Evolutionary conservation across 2,888 invertebrate species (phyloP).

Genomic region (Anaspis maculata): DNA sequence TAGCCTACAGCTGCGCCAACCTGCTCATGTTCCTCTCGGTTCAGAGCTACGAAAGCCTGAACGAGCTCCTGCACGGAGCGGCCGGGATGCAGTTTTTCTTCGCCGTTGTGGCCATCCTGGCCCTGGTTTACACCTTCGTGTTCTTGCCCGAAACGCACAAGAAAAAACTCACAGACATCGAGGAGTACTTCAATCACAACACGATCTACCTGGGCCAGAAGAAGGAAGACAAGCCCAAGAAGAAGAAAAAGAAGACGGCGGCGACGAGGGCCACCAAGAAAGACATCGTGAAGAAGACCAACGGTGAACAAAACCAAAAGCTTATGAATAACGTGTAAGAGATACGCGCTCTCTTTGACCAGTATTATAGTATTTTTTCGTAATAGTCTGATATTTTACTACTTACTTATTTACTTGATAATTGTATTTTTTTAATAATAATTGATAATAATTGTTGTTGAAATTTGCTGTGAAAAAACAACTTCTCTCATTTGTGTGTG

Average conservation of each 20-base stretch:
- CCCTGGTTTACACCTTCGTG: constrained; percentile 40
- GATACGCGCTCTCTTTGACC: too few species aligned
- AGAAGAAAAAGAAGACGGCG: background rate
- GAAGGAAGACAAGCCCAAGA: constrained; percentile 6
- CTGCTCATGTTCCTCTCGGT: constrained; percentile 51
- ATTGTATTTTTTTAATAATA: too few species aligned
- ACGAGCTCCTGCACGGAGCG: constrained; percentile 38
- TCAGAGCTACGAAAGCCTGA: constrained; percentile 43
- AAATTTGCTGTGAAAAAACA: too few species aligned
- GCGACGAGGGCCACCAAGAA: too few species aligned
- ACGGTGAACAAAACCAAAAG: too few species aligned
- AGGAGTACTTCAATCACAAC: constrained; percentile 43
- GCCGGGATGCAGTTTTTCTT: constrained; percentile 51
- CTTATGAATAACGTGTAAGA: too few species aligned
- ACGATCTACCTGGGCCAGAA: constrained; percentile 25
- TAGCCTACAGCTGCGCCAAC: constrained; percentile 50
- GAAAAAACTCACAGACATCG: constrained; percentile 45
- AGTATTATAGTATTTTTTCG: too few species aligned
- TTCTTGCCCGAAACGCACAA: constrained; percentile 47
- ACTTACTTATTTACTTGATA: too few species aligned
- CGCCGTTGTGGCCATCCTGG: constrained; percentile 42
- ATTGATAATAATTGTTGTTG: too few species aligned
- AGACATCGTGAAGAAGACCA: too few species aligned
- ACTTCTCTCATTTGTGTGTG: too few species aligned
- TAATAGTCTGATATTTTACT: too few species aligned